Conservation (phyloP, 2,888 invertebrate species). For the Malacosoma neustria region DNA sequence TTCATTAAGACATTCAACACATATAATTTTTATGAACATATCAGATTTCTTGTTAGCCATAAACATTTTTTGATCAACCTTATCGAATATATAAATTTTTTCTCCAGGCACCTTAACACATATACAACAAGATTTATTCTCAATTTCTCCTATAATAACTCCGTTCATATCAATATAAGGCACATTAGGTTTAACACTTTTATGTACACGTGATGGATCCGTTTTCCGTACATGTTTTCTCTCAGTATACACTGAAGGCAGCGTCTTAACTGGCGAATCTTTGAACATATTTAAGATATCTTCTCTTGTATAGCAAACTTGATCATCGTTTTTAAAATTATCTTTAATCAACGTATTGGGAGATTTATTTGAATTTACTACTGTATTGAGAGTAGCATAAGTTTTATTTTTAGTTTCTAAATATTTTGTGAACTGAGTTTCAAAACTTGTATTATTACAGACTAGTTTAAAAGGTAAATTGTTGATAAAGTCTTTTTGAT, state of each 20-base stretch:
- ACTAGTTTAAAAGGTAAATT: constrained; percentile 57
- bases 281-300: constrained; percentile 63
- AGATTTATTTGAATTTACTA: constrained; percentile 37
- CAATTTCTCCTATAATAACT: constrained; percentile 33
- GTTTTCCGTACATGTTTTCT: constrained; percentile 54
- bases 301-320: constrained; percentile 37
- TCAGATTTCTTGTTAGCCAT: constrained; percentile 47
- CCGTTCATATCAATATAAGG: constrained; percentile 35
- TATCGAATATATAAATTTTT: constrained; percentile 58
- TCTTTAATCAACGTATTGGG: constrained; percentile 40
- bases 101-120: constrained; percentile 51
- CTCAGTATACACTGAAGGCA: constrained; percentile 47
- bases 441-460: constrained; percentile 50
- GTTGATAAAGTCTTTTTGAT: constrained; percentile 45
- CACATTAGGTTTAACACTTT: constrained; percentile 33
- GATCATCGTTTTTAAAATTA: constrained; percentile 27
- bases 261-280: constrained; percentile 52
- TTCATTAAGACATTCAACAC: constrained; percentile 45
- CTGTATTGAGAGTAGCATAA: constrained; percentile 37
- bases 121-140: constrained; percentile 51
- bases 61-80: constrained; percentile 58
- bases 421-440: constrained; percentile 55
- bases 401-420: constrained; percentile 44
- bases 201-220: constrained; percentile 50
- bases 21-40: constrained; percentile 53